Evolutionary conservation across 2,888 invertebrate species (phyloP), one percentile per base, ranked within the genome.

Genomic region (Conomelus anceps): DNA sequence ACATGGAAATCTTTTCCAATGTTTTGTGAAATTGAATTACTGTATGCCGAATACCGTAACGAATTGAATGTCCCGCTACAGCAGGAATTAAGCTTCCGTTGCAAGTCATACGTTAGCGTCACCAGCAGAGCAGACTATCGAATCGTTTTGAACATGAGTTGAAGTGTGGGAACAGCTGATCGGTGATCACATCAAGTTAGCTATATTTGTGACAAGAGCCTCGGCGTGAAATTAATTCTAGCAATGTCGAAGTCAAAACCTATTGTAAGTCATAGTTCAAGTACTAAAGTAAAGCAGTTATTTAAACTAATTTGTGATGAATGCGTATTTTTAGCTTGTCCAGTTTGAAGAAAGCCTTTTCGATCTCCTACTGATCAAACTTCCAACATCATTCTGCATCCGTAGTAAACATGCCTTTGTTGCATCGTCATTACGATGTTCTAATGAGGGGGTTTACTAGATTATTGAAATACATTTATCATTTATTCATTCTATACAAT

Each of bases 161-260:
- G 24, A 17, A 86, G 86, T 86, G 26, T 86, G 86, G 29, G 88
- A 90, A 90, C 91, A 91, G 91, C 91, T 91, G 91, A 90, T 91
- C 89, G 87, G 88, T 85, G 23, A 89, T 86, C 23, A 89, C 63
- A 88, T 89, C 89, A 88, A 89, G 26, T 89, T 86, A 88, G 90
- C 89, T 88, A 63, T n/a, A 63, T 63, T 63, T 63, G 90, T 91
- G 91, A 90, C 91, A 91, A 90, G 89, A 89, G 89, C 88, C 88
- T 89, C 85, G 88, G 89, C 89, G 22, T 89, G 88, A 90, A 89
- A 90, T 91, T 89, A 90, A 90, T 91, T 90, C 90, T 87, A 88
- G 87, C 89, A 90, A 91, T 91, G 91, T 91, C 91, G 89, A 91
- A 90, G 90, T 88, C 90, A 88, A 91, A 91, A 90, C 90, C 88